These are phyloP conservation scores for Zoroaster sp. DNA, from an alignment of 53 echinoderm and acorn worm genomes.

Conservation along the genomic window DNA sequence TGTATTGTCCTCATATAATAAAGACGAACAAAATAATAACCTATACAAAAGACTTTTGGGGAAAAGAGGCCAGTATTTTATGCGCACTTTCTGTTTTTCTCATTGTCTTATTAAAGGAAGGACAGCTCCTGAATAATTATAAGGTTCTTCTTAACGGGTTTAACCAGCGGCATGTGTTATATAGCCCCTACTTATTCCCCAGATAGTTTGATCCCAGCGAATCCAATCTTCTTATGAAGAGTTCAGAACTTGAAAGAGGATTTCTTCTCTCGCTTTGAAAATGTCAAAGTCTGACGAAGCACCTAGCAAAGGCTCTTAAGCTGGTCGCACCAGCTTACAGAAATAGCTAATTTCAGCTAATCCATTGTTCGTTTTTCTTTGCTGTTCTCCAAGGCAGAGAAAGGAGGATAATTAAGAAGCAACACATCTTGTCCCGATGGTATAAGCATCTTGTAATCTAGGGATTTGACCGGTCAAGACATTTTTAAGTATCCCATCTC, in stretches of 20 bases:
- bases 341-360: conserved; percentile 44
- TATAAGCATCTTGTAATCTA: conserved; percentile 31
- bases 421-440: background rate
- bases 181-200: background rate
- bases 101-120: background rate
- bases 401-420: conserved; percentile 37
- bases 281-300: background rate
- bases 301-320: conserved; percentile 24
- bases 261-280: conserved; percentile 15
- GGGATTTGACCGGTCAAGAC: background rate
- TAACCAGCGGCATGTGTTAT: conserved; percentile 12
- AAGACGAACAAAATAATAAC: background rate
- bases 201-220: background rate
- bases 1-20: background rate
- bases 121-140: background rate
- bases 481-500: background rate
- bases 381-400: background rate
- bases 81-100: background rate
- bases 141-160: background rate
- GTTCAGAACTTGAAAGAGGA: conserved; percentile 16
- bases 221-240: conserved; percentile 28
- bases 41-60: background rate
- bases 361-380: conserved; percentile 14
- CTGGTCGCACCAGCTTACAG: conserved; percentile 21
- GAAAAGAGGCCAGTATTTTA: background rate